Evolutionary conservation across 2,888 invertebrate species (phyloP), one percentile per base, ranked within the genome.

Genomic region (Epinotia nisella): DNA sequence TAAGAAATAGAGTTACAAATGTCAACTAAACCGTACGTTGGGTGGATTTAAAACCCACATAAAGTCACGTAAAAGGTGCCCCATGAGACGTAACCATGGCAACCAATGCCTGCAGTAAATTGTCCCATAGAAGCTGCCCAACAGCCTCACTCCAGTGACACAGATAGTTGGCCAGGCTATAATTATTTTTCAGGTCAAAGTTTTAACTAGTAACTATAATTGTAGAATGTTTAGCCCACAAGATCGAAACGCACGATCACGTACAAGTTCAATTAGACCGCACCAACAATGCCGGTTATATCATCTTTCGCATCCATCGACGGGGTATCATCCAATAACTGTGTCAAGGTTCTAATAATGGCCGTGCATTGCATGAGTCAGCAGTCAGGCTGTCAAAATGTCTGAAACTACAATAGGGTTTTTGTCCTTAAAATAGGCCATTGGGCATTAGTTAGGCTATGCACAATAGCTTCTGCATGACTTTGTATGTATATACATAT

Each of bases 231-330:
- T 62, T 51, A 51, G 49, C 62, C 49, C 7, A 64, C 29, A 64
- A 51, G n/a, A 39, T 21, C 15, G 19, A 21, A 53, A 19, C 55
- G 53, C 9, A 39, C n/a, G 21, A 39, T n/a, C 55, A 56, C 66
- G 66, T 55, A 55, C 51, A 41, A n/a, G 13, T 11, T 19, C 65
- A 71, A 66, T 71, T 65, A 71, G 67, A 58, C 35, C 60, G 17
- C 55, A 39, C 19, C 21, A 67, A 72, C 67, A 72, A 72, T 68
- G 49, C 55, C 17, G 35, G 72, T 71, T 71, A 67, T 72, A 72
- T 72, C 67, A 72, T 72, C 41, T 71, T 65, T 55, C 69, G 53
- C 60, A 53, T 61, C 17, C 61, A 21, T 39, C 19, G 49, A 64
- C 58, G 45, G 45, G 45, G 45, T 70, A 70, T 70, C 70, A 55